Conservation (phyloP, 2,888 invertebrate genomes). For the Malacosoma neustria region DNA sequence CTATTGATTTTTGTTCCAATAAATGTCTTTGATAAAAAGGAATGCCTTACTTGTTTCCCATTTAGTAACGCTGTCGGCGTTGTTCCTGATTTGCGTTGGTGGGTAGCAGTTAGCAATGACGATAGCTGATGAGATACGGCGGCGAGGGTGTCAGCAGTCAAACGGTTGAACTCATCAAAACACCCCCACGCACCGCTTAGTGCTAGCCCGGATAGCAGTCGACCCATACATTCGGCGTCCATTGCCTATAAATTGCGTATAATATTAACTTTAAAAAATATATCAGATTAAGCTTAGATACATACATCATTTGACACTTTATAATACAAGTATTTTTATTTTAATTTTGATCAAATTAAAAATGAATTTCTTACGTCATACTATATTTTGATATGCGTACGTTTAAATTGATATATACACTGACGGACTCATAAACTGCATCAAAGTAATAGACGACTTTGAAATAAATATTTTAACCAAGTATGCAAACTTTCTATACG, state of each 20-base stretch:
- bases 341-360: no score
- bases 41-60: slow-evolving; percentile 42
- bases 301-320: no score
- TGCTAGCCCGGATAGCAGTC: slow-evolving; percentile 94
- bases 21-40: slow-evolving; percentile 1
- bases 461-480: no score
- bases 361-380: no score
- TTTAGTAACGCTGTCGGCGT: slow-evolving; percentile 40
- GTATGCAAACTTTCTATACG: no score
- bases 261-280: no score
- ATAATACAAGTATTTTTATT: no score
- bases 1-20: neutral
- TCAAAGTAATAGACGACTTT: no score
- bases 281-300: no score
- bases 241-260: slow-evolving; percentile 85
- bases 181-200: slow-evolving; percentile 98
- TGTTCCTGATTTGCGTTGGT: slow-evolving; percentile 15
- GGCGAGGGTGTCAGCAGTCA: slow-evolving; percentile 95
- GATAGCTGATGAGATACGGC: slow-evolving; percentile 96
- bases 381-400: no score
- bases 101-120: slow-evolving; percentile 87
- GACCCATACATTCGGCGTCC: slow-evolving; percentile 95
- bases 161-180: slow-evolving; percentile 98
- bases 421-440: no score
- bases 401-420: no score